Percentiles rank a stretch among this genome's conserved stretches.
Evolutionary conservation across 2,888 invertebrate species (phyloP).

Genomic region (Bursaphelenchus okinawaensis): DNA sequence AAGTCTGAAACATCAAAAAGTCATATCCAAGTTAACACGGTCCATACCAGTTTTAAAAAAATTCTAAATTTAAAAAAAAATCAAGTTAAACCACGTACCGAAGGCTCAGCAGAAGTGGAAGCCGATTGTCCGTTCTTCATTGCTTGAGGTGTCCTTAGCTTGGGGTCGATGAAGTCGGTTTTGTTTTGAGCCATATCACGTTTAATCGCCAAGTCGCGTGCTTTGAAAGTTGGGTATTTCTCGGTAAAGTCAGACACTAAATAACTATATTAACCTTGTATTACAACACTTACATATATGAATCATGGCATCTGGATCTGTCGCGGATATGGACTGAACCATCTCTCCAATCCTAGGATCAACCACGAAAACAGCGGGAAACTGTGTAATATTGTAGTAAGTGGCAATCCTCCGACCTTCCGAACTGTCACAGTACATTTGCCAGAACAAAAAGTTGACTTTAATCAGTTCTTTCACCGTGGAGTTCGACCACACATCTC

Average conservation of each 20-base stretch:
- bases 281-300: neutral
- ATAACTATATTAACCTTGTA: slow-evolving; percentile 7
- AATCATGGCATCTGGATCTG: neutral
- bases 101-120: too few relatives aligned
- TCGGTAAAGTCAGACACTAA: slow-evolving; percentile 40
- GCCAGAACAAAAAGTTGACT: slow-evolving; percentile 69
- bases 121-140: too few relatives aligned
- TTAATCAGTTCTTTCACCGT: slow-evolving; percentile 66
- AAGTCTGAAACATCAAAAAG: neutral
- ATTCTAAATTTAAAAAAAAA: too few relatives aligned
- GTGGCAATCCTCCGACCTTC: slow-evolving; percentile 31
- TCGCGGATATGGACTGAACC: slow-evolving; percentile 20
- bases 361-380: slow-evolving; percentile 41
- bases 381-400: slow-evolving; percentile 34
- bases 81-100: too few relatives aligned
- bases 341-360: slow-evolving; percentile 45
- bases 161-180: neutral
- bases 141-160: neutral
- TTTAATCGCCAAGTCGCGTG: slow-evolving; percentile 24
- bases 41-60: too few relatives aligned
- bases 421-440: slow-evolving; percentile 57
- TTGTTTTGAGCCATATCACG: neutral
- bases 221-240: slow-evolving; percentile 37
- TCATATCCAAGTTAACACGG: neutral
- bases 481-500: slow-evolving; percentile 68